Base-by-base conservation (phyloP, 2,113 vertebrate genomes). In the Eubucco bourcierii region DNA sequence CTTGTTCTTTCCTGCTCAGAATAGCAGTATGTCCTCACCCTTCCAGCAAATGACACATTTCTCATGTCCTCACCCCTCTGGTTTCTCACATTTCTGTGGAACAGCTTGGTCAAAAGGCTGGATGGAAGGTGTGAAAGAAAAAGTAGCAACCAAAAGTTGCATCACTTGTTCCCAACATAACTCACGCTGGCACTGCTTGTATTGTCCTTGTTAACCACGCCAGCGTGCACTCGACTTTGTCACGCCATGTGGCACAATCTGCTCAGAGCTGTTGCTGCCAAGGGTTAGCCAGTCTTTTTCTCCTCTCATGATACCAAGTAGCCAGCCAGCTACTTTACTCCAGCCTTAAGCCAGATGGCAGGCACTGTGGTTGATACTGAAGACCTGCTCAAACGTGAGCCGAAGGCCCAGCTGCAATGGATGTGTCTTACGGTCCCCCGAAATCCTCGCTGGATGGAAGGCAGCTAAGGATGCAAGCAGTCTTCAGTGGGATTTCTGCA, bases 1-100 rank as follows among this genome's bases (percentile, higher is more conserved):
- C 93, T 95, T 96, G 90, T 88, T 88, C 96, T 80, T 95, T 75
- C 60, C 47, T 59, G 82, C 87, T 92, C 76, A 90, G 90, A 92
- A 93, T 78, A 93, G 90, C 76, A 87, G 72, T 65, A 85, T 78
- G 85, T 92, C 95, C 92, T 93, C 93, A 94, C 85, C 77, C 61
- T 58, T 93, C 83, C 58, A 61, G 79, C 25, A 56, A 88, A 74
- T 44, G 87, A 81, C 84, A 52, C 7, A 12, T 52, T 52, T 52
- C 78, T 87, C 88, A 73, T 46, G 44, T 46, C 44, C 44, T 46
- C 44, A 46, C 44, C 44, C 24, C 52, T 53, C 52, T 24, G 25
- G 52, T 89, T 95, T 96, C 78, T 87, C 88, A 76, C 84, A 46
- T 92, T 77, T 31, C 19, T 50, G 68, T 80, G 76, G 61, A 4